Base-by-base conservation (phyloP, 92 coral and sea anemone species). In the Epizoanthus stellaris region DNA sequence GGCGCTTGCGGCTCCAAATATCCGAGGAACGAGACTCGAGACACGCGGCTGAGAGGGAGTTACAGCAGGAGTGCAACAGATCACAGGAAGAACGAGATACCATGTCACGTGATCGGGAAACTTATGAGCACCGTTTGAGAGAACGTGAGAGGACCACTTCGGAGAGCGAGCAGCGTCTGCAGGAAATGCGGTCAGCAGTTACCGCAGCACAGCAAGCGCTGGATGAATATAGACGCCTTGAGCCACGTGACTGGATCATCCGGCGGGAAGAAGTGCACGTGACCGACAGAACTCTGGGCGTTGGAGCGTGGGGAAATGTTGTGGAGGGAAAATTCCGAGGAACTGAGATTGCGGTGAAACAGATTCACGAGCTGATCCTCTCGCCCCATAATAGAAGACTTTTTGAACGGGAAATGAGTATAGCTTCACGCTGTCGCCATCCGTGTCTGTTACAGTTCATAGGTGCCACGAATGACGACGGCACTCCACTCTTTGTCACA, bases 191-290 rank as follows among this genome's bases (percentile, higher is more conserved):
- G 56, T 83, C 92, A 63, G 90, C 94, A 15, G 92, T 91, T 0
- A 61, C 90, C 45, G 88, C 74, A 10, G 92, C 95, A 42, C 95
- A 95, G 56, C 92, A 89, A 49, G 76, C 93, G 49, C 84, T 92
- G 56, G 95, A 95, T 75, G 98, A 96, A 66, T 89, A 90, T 67
- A 89, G 95, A 38, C 92, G 98, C 2, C 88, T 96, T n/a, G 98
- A 96, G 75, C 98, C 98, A 62, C 98, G 98, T 77, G 98, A 96
- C 81, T 96, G 99, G 99, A 91, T 93, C 17, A 88, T 96, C 49
- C 84, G 94, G 43, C 89, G 99, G 30, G 99, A 96, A 52, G 99
- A 96, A 70, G 98, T 96, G 30, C 77, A 84, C 17, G 56, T 91
- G 67, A 84, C 90, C 16, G 98, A 92, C 81, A 88, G 60, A 67